These are phyloP conservation scores for Natrix natrix DNA, from an alignment of 2,797 vertebrate genomes.

Conservation along the genomic window DNA sequence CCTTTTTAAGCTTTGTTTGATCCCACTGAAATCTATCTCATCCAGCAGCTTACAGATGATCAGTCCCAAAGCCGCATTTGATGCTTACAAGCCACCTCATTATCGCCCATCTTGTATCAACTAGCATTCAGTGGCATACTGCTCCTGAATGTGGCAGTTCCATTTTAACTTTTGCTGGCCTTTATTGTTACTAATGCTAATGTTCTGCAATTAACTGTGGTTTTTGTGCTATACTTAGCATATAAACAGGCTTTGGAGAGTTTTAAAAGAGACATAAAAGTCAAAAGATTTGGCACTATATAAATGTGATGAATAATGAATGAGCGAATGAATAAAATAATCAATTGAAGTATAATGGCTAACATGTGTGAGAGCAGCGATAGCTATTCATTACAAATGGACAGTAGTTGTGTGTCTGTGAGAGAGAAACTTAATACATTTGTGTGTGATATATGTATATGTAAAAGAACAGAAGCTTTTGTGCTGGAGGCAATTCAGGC, in stretches of 20 bases:
- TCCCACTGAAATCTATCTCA: not conserved
- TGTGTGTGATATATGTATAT: not conserved
- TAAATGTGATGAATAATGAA: not conserved
- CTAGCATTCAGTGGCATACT: not conserved
- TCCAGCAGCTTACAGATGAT: not conserved
- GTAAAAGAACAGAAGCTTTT: slow-evolving; percentile 23
- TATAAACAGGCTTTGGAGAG: not conserved
- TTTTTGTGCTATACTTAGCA: not conserved
- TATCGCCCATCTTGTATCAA: not conserved
- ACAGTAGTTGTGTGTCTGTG: not conserved
- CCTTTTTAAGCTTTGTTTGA: not conserved
- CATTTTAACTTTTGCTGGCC: not conserved
- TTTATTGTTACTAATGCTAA: not conserved
- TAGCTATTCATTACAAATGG: not conserved
- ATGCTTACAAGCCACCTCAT: not conserved
- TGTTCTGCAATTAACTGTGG: not conserved
- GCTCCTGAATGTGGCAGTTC: not conserved
- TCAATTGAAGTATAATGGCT: not conserved
- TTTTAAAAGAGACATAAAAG: not conserved
- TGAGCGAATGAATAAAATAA: not conserved
- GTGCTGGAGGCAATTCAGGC: slow-evolving; percentile 24
- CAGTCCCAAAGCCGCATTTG: not conserved
- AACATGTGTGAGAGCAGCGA: not conserved
- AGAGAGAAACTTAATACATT: not conserved
- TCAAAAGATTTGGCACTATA: not conserved